These are phyloP conservation scores for Antennarius maculatus DNA, from an alignment of 2,797 vertebrate species.

Conservation along the genomic window DNA sequence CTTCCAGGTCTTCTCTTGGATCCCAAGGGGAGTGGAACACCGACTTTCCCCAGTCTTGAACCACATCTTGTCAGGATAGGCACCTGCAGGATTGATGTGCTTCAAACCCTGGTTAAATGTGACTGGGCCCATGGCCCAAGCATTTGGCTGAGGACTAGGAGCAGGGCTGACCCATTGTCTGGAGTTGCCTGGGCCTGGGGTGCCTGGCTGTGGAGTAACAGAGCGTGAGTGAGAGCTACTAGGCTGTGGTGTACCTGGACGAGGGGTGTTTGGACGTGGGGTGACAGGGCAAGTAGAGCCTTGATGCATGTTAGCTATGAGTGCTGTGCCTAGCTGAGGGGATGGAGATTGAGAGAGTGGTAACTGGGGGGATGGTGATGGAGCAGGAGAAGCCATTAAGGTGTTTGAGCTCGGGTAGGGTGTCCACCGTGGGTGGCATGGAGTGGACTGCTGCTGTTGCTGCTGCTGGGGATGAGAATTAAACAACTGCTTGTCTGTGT, in stretches of 20 bases:
- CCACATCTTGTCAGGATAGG: constrained; percentile 88
- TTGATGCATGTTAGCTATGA: constrained; percentile 53
- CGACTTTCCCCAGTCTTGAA: constrained; percentile 86
- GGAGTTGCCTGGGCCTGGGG: constrained; percentile 60
- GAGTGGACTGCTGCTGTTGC: constrained; percentile 57
- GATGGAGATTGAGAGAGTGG: constrained; percentile 70
- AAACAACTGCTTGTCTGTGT: constrained; percentile 73
- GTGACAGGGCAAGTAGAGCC: constrained; percentile 42
- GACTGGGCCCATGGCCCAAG: constrained; percentile 81
- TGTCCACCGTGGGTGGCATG: constrained; percentile 84
- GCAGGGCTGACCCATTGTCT: constrained; percentile 77
- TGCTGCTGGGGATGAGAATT: constrained; percentile 74
- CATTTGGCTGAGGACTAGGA: constrained; percentile 82
- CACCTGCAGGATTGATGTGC: constrained; percentile 77
- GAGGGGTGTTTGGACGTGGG: constrained; percentile 45
- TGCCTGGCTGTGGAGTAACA: constrained; percentile 59
- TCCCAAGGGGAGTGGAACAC: constrained; percentile 81
- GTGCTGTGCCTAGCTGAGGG: constrained; percentile 63
- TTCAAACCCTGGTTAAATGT: constrained; percentile 77
- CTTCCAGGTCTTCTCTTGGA: constrained; percentile 90
- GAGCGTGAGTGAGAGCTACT: constrained; percentile 61
- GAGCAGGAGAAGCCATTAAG: constrained; percentile 68
- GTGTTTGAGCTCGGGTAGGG: constrained; percentile 76
- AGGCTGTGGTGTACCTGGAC: constrained; percentile 59
- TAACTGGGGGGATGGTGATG: constrained; percentile 70